These are phyloP conservation scores for Osmoderma eremita DNA, from an alignment of 2,888 invertebrate genomes.

Conservation along the genomic window DNA sequence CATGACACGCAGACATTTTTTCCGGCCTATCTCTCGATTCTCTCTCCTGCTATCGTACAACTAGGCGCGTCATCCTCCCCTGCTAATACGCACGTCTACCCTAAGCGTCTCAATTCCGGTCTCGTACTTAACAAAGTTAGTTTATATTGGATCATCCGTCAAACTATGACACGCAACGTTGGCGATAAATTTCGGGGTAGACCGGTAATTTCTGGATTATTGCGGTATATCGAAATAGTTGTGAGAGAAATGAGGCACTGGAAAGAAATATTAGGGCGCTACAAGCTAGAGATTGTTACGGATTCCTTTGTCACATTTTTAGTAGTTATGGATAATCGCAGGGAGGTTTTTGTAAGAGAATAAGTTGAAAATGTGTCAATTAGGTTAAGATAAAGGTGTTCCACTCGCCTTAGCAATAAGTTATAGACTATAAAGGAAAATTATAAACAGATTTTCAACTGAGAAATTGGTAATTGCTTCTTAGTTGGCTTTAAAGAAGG, in stretches of 20 bases:
- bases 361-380: too few species aligned
- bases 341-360: too few species aligned
- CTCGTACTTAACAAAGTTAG: constrained; percentile 36
- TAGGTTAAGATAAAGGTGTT: too few species aligned
- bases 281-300: too few species aligned
- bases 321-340: too few species aligned
- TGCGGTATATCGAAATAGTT: constrained; percentile 15
- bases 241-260: background rate
- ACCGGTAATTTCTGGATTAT: constrained; percentile 33
- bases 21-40: constrained; percentile 19
- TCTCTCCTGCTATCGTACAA: background rate
- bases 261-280: too few species aligned
- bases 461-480: too few species aligned
- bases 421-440: too few species aligned
- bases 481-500: too few species aligned
- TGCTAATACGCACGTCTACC: constrained; percentile 15
- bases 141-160: constrained; percentile 38
- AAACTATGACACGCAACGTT: constrained; percentile 27
- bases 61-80: background rate
- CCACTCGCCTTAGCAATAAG: too few species aligned
- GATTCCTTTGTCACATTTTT: too few species aligned
- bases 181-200: constrained; percentile 28
- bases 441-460: too few species aligned
- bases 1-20: constrained; percentile 33
- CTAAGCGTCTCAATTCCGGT: constrained; percentile 33